Evolutionary conservation across 37 sponge, comb jelly and placozoan species (phyloP).

Genomic region (Oopsacas minuta): DNA sequence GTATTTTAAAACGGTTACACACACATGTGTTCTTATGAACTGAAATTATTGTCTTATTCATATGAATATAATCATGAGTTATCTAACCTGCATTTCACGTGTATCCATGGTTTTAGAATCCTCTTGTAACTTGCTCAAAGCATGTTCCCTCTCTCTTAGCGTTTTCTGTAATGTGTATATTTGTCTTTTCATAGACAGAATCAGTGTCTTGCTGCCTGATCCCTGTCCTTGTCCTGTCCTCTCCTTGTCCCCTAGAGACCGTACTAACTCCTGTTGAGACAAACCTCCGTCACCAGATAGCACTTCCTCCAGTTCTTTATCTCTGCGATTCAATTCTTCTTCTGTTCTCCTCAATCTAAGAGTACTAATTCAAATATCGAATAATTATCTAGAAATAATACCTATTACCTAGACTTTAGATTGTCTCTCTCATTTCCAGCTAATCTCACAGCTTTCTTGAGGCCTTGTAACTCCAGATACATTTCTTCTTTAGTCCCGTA

Average conservation of each 20-base stretch:
- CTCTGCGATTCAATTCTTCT: conserved; percentile 11
- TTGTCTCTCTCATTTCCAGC: conserved; percentile 1
- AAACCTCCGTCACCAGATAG: neutral
- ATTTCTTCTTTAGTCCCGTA: conserved; percentile 7
- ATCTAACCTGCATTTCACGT: neutral
- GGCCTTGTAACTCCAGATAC: conserved; percentile 7
- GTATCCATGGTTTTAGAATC: conserved; percentile 3
- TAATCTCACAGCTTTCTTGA: neutral
- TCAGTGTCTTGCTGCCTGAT: neutral
- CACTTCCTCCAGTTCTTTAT: neutral
- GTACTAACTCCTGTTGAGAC: conserved; percentile 2
- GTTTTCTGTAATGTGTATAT: neutral
- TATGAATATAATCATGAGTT: too few relatives aligned
- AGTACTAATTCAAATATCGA: neutral
- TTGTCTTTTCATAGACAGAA: neutral
- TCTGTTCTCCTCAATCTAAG: neutral
- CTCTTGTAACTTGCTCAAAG: neutral
- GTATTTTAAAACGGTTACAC: too few relatives aligned
- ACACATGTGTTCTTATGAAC: too few relatives aligned
- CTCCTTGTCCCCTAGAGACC: conserved; percentile 3
- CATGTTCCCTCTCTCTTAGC: neutral
- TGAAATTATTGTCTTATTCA: too few relatives aligned
- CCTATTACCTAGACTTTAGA: neutral
- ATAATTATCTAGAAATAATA: neutral
- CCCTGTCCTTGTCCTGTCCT: conserved; percentile 10